These are phyloP conservation scores for Varanus komodoensis DNA, from an alignment of 2,113 vertebrate species.

Conservation along the genomic window DNA sequence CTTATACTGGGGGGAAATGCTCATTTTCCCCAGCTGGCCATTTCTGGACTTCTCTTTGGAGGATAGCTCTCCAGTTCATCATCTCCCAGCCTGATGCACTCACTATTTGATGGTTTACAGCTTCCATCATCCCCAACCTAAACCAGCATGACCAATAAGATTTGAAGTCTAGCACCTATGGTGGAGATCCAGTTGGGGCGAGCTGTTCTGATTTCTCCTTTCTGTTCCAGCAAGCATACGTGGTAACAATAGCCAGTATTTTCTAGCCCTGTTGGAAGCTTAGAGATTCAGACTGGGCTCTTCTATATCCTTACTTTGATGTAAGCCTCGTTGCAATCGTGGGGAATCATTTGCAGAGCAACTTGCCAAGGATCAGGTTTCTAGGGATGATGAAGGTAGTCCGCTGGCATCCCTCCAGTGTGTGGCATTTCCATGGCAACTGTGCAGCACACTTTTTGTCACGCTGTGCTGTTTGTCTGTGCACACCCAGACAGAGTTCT, in stretches of 20 bases:
- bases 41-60: not conserved
- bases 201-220: not conserved
- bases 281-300: not conserved
- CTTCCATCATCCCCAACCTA: too few relatives aligned
- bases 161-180: too few relatives aligned
- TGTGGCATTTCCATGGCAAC: slow-evolving; percentile 17
- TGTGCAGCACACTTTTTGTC: not conserved
- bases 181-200: too few relatives aligned
- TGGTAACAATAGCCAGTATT: too few relatives aligned
- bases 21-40: not conserved
- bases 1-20: not conserved
- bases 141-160: too few relatives aligned
- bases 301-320: not conserved
- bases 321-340: not conserved
- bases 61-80: not conserved
- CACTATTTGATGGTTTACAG: too few relatives aligned
- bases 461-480: not conserved
- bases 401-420: not conserved
- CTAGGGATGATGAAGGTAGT: not conserved
- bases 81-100: too few relatives aligned
- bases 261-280: not conserved
- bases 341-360: not conserved
- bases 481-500: not conserved
- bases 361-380: not conserved
- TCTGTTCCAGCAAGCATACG: not conserved